Base-by-base conservation (phyloP, 30 jellyfish, hydroid and myxozoan species). In the Morbakka virulenta region DNA sequence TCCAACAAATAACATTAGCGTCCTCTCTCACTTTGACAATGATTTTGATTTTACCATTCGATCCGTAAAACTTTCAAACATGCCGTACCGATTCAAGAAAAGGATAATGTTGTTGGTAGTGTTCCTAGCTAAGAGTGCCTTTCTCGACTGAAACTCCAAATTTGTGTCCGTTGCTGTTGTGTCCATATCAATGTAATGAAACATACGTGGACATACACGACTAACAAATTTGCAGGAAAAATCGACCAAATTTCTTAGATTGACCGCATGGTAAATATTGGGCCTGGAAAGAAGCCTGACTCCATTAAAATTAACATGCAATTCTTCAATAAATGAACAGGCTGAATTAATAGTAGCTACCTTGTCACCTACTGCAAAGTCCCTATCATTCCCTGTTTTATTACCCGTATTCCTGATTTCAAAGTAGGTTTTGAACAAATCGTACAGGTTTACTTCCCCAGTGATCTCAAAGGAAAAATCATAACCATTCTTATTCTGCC, bases 121-220 rank as follows among this genome's bases (percentile, higher is more conserved):
- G 30, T 73, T 32, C 1, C 48, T 73, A 21, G 84, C 17, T 17
- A 72, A 73, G 4, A 72, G 84, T 3, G 84, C 33, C 24, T 72
- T 72, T 48, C 84, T 72, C 52, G 29, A 24, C 52, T 72, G 73
- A n/a, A n/a, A n/a, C n/a, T n/a, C n/a, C n/a, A n/a, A n/a, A n/a
- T n/a, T n/a, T n/a, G n/a, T n/a, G n/a, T n/a, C n/a, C n/a, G n/a
- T n/a, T n/a, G n/a, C n/a, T n/a, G n/a, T n/a, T n/a, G n/a, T n/a
- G n/a, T n/a, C 47, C 28, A 73, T 72, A 50, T 72, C 84, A 36
- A 52, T 32, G 24, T 72, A 72, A 28, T 72, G 84, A 72, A 72
- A 72, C 52, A 72, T 47, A 28, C 52, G 24, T 13, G 25, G 75
- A 2, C 84, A 72, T 6, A 72, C 13, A 21, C 29, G 4, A 2